Conservation (phyloP, 2,888 invertebrate genomes). For the Ophion ellenae region DNA sequence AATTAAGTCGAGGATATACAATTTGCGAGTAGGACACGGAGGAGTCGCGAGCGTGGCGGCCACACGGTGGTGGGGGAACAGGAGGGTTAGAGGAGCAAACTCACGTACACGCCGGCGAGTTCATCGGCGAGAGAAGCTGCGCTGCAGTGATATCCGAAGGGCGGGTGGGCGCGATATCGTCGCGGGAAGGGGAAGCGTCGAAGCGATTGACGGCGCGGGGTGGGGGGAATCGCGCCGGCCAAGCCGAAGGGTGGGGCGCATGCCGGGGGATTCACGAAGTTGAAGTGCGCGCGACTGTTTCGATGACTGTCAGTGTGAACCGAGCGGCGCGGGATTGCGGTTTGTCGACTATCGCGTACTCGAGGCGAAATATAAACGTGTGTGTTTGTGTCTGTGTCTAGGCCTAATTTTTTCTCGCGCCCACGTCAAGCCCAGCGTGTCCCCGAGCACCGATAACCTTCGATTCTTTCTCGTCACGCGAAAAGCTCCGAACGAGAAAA, state of each 20-base stretch:
- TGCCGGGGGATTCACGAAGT: constrained; percentile 46
- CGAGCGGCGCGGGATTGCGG: constrained; percentile 65
- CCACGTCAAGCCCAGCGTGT: too few species aligned
- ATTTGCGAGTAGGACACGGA: constrained; percentile 42
- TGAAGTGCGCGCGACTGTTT: constrained; percentile 65
- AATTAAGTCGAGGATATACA: constrained; percentile 53
- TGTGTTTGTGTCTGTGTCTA: constrained; percentile 34
- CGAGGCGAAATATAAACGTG: constrained; percentile 18
- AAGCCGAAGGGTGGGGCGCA: not conserved
- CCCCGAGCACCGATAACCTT: too few species aligned
- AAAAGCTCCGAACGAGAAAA: too few species aligned
- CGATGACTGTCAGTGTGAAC: constrained; percentile 67
- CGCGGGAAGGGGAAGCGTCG: constrained; percentile 6
- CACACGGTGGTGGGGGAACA: not conserved
- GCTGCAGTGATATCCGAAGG: constrained; percentile 59
- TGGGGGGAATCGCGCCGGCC: not conserved
- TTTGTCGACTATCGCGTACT: constrained; percentile 51
- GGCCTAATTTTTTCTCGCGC: not conserved
- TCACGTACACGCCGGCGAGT: constrained; percentile 25
- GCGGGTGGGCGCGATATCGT: constrained; percentile 15
- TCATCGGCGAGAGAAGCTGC: constrained; percentile 45
- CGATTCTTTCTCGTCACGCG: too few species aligned
- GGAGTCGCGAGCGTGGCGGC: not conserved
- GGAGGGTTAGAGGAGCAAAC: constrained; percentile 21
- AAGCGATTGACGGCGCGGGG: not conserved